Conservation (phyloP, 2,888 invertebrate genomes). For the Hypercompe scribonia region DNA sequence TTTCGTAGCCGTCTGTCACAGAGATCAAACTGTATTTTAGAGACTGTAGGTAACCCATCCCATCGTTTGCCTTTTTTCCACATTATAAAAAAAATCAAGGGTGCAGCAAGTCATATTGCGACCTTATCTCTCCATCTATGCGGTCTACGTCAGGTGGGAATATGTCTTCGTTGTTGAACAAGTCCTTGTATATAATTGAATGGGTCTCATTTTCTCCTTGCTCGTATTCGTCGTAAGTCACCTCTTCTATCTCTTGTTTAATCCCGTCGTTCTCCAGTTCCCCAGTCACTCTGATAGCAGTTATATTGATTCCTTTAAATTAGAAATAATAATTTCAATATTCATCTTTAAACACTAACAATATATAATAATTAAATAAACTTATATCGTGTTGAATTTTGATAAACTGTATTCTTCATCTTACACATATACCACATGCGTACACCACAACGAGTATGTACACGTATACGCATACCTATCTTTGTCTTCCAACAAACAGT, state of each 20-base stretch:
- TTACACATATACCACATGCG: too few relatives aligned
- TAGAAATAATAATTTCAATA: not conserved
- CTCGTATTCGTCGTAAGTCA: conserved; percentile 14
- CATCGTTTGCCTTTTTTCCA: too few relatives aligned
- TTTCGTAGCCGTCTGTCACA: too few relatives aligned
- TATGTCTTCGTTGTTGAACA: conserved; percentile 27
- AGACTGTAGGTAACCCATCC: too few relatives aligned
- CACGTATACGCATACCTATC: too few relatives aligned
- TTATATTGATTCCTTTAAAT: not conserved
- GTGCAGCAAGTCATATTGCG: conserved; percentile 23
- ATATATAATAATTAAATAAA: too few relatives aligned
- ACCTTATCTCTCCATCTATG: conserved; percentile 32
- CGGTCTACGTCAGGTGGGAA: conserved; percentile 33
- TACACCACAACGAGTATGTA: too few relatives aligned
- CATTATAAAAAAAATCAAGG: conserved; percentile 18
- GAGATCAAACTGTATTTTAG: too few relatives aligned
- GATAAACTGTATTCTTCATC: too few relatives aligned
- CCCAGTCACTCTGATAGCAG: too few relatives aligned
- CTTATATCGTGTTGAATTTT: too few relatives aligned
- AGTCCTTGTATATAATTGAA: conserved; percentile 38
- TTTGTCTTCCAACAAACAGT: too few relatives aligned
- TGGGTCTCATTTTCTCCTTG: conserved; percentile 16
- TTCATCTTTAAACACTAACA: not conserved
- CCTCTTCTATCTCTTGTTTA: conserved; percentile 4
- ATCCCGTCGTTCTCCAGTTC: not conserved